Percentiles rank a stretch among this genome's conserved stretches.
phyloP scores from a whole-genome alignment of 2,888 invertebrate genomes.

The Cryptosula pallasiana region DNA sequence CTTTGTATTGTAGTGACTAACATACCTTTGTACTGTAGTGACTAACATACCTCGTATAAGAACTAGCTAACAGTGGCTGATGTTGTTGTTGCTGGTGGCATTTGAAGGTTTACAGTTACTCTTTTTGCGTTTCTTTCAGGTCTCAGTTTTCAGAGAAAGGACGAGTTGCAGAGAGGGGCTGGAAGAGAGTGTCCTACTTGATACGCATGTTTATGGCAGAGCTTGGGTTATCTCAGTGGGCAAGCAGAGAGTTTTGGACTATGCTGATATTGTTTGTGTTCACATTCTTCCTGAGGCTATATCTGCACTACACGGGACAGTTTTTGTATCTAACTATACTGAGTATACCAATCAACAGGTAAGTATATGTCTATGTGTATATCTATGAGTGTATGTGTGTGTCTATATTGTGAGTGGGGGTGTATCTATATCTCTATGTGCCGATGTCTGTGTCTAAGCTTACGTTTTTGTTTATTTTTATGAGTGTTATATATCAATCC shows the following conservation, averaged over 20 bases:
- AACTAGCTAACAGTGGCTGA: too few relatives aligned
- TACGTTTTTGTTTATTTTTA: too few relatives aligned
- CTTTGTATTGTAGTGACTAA: too few relatives aligned
- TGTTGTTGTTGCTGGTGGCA: too few relatives aligned
- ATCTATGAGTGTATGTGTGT: too few relatives aligned
- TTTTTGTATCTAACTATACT: conserved; percentile 44
- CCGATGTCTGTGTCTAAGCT: too few relatives aligned
- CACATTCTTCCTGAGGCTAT: conserved; percentile 45
- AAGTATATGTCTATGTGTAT: conserved; percentile 31
- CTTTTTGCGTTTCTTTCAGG: conserved; percentile 30
- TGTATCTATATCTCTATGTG: too few relatives aligned
- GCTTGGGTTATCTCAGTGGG: conserved; percentile 48
- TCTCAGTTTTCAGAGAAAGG: conserved; percentile 40
- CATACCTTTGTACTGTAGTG: too few relatives aligned
- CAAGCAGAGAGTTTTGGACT: conserved; percentile 48
- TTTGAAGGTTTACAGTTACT: too few relatives aligned
- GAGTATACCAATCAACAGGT: conserved; percentile 48
- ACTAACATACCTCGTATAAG: too few relatives aligned
- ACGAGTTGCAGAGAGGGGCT: conserved; percentile 32
- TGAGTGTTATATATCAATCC: too few relatives aligned
- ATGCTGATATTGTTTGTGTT: conserved; percentile 46
- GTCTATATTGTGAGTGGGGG: too few relatives aligned
- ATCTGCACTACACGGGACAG: conserved; percentile 47
- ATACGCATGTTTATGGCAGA: conserved; percentile 44
- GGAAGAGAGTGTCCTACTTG: conserved; percentile 43